Evolutionary conservation across 2,888 invertebrate genomes (phyloP).

Genomic region (Glyphotaelius pellucidus): DNA sequence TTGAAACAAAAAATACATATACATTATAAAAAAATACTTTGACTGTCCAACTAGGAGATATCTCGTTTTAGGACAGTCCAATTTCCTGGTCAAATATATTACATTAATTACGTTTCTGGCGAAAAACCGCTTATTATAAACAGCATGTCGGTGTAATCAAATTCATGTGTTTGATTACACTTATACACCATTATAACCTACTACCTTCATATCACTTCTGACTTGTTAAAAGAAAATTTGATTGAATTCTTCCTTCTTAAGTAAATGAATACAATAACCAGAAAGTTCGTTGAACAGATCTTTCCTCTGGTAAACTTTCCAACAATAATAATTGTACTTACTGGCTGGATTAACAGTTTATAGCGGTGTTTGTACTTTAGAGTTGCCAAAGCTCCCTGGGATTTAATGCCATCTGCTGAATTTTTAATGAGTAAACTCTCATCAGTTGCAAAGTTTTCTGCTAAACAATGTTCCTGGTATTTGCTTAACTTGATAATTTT

Average conservation of each 20-base stretch:
- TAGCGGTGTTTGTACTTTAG: constrained; percentile 43
- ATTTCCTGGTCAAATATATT: too few relatives aligned
- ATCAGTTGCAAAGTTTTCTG: constrained; percentile 45
- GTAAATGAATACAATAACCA: constrained; percentile 40
- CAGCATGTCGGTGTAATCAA: background rate
- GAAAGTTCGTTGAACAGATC: constrained; percentile 26
- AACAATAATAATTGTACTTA: constrained; percentile 52
- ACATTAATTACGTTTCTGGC: too few relatives aligned
- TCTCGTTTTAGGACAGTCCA: too few relatives aligned
- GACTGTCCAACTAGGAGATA: too few relatives aligned
- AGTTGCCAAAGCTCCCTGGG: constrained; percentile 32
- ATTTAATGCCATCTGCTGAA: constrained; percentile 50
- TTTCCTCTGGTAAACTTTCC: constrained; percentile 45
- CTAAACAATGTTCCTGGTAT: constrained; percentile 28
- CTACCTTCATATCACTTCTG: background rate
- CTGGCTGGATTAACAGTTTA: constrained; percentile 51
- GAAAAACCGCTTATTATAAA: background rate
- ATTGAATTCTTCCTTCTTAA: constrained; percentile 26
- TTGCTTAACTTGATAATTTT: constrained; percentile 35
- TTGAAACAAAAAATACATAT: too few relatives aligned
- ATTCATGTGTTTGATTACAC: background rate
- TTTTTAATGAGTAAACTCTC: constrained; percentile 54
- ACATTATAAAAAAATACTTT: too few relatives aligned
- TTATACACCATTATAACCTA: background rate
- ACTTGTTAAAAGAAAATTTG: constrained; percentile 27